Percentiles rank a stretch among this genome's conserved stretches.
Evolutionary conservation across 1,140 invertebrate genomes (phyloP).

Genomic region (Drosophila tropicalis): DNA sequence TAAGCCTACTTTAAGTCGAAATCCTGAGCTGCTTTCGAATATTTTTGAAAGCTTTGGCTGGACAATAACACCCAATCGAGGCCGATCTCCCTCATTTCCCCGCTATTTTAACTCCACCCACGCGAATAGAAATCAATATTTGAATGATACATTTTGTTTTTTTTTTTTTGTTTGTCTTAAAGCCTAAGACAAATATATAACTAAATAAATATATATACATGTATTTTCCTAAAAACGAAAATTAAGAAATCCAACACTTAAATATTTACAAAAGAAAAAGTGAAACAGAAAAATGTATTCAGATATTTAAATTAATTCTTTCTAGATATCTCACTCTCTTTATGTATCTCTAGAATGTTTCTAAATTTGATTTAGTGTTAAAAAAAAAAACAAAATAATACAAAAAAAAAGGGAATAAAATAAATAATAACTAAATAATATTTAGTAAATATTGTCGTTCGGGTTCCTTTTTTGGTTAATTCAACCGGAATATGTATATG

Average conservation of each 20-base stretch:
- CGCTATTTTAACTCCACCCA: not conserved
- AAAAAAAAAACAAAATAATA: conserved; percentile 28
- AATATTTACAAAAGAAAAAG: conserved; percentile 47
- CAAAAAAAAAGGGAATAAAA: conserved; percentile 27
- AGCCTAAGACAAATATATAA: conserved; percentile 28
- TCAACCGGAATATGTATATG: conserved; percentile 47
- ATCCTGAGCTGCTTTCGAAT: conserved; percentile 9
- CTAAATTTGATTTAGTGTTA: conserved; percentile 46
- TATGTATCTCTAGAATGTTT: conserved; percentile 44
- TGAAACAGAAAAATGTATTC: not conserved
- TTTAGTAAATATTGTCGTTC: conserved; percentile 7
- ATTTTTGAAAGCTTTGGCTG: conserved; percentile 18
- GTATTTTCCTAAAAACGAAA: conserved; percentile 48
- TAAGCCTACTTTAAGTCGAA: conserved; percentile 2
- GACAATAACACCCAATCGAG: conserved; percentile 23
- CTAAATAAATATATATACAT: conserved; percentile 45
- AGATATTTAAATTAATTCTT: conserved; percentile 44
- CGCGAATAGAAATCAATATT: conserved; percentile 39
- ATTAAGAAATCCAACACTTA: conserved; percentile 46
- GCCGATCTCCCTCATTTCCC: not conserved
- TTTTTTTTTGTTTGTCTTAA: too few species aligned
- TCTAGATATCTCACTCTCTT: conserved; percentile 46
- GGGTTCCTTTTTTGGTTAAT: conserved; percentile 37
- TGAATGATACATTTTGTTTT: conserved; percentile 41
- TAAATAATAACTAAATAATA: conserved; percentile 13